Conservation (phyloP, 2,797 vertebrate genomes). For the Chaenodraco wilsoni region DNA sequence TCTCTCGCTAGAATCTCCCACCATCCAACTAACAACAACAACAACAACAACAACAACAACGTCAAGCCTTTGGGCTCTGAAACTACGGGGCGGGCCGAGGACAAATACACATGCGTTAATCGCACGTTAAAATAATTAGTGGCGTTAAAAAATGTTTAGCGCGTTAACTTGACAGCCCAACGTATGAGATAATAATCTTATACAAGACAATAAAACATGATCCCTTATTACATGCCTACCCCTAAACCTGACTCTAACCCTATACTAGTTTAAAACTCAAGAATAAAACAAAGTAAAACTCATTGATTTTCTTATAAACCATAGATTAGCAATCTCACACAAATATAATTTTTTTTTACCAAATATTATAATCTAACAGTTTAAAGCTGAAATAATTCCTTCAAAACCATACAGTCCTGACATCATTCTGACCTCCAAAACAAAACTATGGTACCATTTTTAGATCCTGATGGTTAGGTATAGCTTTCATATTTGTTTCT, state of each 20-base stretch:
- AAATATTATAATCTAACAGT: not conserved
- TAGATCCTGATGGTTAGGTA: conserved; percentile 17
- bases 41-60: no score
- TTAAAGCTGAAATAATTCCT: not conserved
- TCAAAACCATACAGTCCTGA: not conserved
- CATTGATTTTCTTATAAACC: not conserved
- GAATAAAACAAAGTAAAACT: not conserved
- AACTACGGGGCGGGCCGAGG: no score
- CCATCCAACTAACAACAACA: no score
- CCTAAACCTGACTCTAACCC: no score
- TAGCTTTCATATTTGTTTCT: conserved; percentile 32
- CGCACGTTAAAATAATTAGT: no score
- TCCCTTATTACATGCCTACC: not conserved
- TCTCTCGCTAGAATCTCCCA: no score
- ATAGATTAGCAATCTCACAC: not conserved
- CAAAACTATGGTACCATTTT: not conserved
- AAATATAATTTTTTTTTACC: not conserved
- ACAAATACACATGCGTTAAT: no score
- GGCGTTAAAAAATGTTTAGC: no score
- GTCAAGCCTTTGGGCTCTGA: no score
- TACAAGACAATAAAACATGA: not conserved
- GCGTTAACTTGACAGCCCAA: no score
- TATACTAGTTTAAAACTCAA: not conserved
- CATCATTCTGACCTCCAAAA: not conserved
- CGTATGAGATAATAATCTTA: no score